Base-by-base conservation (phyloP, 2,797 vertebrate species). In the Hybognathus amarus region DNA sequence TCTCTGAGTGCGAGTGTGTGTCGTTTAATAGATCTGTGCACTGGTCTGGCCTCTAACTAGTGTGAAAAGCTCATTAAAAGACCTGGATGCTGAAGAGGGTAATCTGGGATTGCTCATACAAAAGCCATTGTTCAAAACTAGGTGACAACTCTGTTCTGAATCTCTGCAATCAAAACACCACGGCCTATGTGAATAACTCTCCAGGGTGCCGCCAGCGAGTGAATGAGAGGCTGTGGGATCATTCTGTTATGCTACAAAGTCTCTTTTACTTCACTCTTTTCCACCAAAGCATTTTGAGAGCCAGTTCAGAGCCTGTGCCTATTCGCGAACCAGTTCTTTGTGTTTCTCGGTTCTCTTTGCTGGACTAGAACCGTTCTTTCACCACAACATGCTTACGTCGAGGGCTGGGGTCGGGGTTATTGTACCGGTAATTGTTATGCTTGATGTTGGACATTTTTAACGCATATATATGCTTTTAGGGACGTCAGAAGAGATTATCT, bases 1-100 rank as follows among this genome's bases (percentile, higher is more conserved):
- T 64, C 63, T 45, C 54, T 40, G 6, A 50, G 15, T 50, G 47
- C 11, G 11, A 12, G 45, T 54, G 61, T 22, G 18, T 45, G 81
- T 71, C 36, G 30, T 74, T 71, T 17, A 76, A 83, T 54, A 79
- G 36, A 61, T 83, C 61, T 15, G 40, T 68, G 87, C 85, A 87
- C 86, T 77, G 73, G 83, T 90, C 89, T 90, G 85, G 84, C 81
- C 75, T 85, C 67, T 82, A 87, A 90, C 86, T 87, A 82, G 89
- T 90, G 88, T 89, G 90, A 90, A 94, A 95, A 93, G 92, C 94
- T 92, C 91, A 94, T 94, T 93, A 86, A 47, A 47, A 88, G 69
- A 80, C 89, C 90, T 92, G 91, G 90, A 91, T 92, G 90, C 89
- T 93, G 90, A 91, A 91, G 88, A 83, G 74, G 86, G 87, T 90